Evolutionary conservation across 1,140 invertebrate genomes (phyloP).

Genomic region (Macrosteles quadrilineatus): DNA sequence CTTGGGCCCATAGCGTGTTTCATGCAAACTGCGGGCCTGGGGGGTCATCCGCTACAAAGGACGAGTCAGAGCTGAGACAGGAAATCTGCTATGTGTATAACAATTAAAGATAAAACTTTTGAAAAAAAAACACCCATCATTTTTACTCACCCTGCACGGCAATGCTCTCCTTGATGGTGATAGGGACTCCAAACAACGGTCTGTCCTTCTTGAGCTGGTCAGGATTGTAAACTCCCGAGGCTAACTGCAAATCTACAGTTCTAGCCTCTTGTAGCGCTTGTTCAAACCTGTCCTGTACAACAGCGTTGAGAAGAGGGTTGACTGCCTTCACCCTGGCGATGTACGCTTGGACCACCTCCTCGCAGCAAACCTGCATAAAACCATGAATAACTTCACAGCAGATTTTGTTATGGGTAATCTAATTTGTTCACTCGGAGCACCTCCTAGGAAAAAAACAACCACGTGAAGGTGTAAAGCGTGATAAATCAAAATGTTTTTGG

Average conservation of each 20-base stretch:
- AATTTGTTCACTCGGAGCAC: no score
- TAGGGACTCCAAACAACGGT: conserved; percentile 66
- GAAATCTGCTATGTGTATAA: no score
- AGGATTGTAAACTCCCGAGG: conserved; percentile 39
- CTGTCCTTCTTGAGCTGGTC: conserved; percentile 55
- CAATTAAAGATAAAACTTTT: no score
- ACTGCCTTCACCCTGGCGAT: conserved; percentile 64
- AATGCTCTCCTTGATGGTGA: conserved; percentile 69
- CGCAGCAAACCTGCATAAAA: conserved; percentile 59
- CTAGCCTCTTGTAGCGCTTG: conserved; percentile 61
- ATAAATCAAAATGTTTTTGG: neutral
- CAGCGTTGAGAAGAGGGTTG: conserved; percentile 66
- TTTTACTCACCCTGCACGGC: conserved; percentile 58
- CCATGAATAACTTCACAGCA: no score
- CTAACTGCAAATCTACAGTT: conserved; percentile 54
- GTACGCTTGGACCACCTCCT: conserved; percentile 63
- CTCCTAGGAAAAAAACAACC: no score
- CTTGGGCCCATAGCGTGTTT: no score
- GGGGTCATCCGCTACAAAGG: no score
- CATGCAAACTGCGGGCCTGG: no score
- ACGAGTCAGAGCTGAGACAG: no score
- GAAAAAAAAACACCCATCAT: no score
- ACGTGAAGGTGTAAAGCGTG: neutral
- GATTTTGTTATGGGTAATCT: no score
- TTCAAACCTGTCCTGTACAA: conserved; percentile 67